phyloP scores from a whole-genome alignment of 2,797 vertebrate species.

The Pteropus rufus region DNA sequence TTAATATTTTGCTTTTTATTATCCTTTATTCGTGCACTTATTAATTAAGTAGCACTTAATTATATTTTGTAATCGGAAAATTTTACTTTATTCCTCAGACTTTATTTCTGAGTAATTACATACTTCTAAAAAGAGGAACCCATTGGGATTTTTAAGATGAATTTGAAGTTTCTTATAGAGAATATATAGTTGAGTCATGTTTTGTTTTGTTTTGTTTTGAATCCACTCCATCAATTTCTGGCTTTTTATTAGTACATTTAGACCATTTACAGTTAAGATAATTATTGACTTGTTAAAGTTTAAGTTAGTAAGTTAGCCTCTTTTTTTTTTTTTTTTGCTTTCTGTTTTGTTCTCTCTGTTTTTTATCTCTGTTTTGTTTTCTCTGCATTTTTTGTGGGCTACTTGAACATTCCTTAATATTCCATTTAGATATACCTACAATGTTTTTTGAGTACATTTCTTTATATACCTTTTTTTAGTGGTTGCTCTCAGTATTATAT shows the following conservation, averaged over 20 bases:
- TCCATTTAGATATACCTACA: neutral
- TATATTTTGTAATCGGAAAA: neutral
- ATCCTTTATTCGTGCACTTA: neutral
- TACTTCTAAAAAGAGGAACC: neutral
- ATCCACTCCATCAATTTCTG: neutral
- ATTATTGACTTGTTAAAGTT: neutral
- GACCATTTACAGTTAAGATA: neutral
- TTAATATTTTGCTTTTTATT: neutral
- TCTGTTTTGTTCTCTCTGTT: neutral
- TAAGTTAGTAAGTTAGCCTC: neutral
- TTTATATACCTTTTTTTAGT: neutral
- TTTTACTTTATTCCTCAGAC: neutral
- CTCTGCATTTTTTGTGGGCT: neutral
- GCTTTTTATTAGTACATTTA: neutral
- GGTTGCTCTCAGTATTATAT: neutral
- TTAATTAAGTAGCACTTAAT: neutral
- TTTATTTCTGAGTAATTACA: neutral
- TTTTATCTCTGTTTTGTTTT: neutral
- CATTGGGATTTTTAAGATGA: neutral
- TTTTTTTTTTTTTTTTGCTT: neutral
- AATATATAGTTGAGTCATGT: neutral
- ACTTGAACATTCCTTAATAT: neutral
- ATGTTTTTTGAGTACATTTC: neutral
- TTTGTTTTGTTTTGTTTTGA: neutral
- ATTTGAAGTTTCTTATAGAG: neutral